These are phyloP conservation scores for Dusona sp. DNA, from an alignment of 2,888 invertebrate genomes.

Conservation along the genomic window DNA sequence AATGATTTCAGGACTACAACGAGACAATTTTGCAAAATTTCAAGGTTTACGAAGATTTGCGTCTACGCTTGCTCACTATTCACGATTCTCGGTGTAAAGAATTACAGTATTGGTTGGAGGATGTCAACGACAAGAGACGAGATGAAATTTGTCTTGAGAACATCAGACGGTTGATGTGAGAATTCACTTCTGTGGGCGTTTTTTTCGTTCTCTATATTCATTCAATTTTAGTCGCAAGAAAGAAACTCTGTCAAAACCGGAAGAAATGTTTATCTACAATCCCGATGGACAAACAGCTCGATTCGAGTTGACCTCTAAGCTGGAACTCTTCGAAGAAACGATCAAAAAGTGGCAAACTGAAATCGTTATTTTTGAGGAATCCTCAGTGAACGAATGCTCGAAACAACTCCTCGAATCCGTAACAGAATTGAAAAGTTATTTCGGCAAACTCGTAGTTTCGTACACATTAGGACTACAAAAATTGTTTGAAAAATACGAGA, in stretches of 20 bases:
- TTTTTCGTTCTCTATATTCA: not conserved
- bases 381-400: constrained; percentile 52
- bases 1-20: constrained; percentile 69
- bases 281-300: constrained; percentile 63
- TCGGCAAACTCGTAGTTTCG: constrained; percentile 56
- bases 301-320: constrained; percentile 56
- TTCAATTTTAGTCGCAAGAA: constrained; percentile 56
- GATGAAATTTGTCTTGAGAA: constrained; percentile 61
- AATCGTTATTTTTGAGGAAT: constrained; percentile 58
- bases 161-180: constrained; percentile 51
- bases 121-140: constrained; percentile 58
- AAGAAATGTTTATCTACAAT: constrained; percentile 59
- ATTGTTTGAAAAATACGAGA: constrained; percentile 43
- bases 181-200: constrained; percentile 10
- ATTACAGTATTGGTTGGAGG: constrained; percentile 68
- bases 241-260: constrained; percentile 60
- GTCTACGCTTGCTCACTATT: constrained; percentile 60
- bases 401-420: constrained; percentile 39
- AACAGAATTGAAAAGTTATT: constrained; percentile 42
- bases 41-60: constrained; percentile 68
- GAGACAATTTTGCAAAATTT: constrained; percentile 65
- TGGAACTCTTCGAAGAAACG: constrained; percentile 44
- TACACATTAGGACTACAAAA: constrained; percentile 59
- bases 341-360: constrained; percentile 59
- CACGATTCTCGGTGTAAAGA: constrained; percentile 57